Percentiles rank a stretch among this genome's conserved stretches.
Conservation (phyloP, 2,113 vertebrate species). For the Etheostoma cragini region DNA sequence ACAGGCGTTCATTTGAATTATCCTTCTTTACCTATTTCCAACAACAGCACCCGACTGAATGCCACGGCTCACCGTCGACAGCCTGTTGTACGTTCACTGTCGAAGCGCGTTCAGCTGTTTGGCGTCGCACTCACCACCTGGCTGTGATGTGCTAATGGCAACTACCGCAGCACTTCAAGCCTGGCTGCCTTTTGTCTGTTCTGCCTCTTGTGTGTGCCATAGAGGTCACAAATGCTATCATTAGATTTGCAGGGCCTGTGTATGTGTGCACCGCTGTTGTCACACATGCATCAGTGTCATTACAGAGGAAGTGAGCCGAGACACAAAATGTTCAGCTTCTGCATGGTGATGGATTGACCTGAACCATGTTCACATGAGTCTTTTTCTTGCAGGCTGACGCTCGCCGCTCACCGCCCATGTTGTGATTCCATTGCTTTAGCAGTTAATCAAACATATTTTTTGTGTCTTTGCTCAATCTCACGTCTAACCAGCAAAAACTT, state of each 20-base stretch:
- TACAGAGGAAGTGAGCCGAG: constrained; percentile 45
- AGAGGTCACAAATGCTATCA: constrained; percentile 57
- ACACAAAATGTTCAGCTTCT: constrained; percentile 1
- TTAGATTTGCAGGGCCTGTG: constrained; percentile 45
- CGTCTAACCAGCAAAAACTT: background rate
- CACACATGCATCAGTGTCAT: constrained; percentile 37
- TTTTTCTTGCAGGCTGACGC: background rate
- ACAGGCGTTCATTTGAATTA: background rate
- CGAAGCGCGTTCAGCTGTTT: constrained; percentile 17
- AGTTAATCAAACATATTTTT: background rate
- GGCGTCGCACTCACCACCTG: constrained; percentile 27
- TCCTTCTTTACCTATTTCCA: background rate
- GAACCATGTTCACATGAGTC: background rate
- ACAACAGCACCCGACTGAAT: background rate
- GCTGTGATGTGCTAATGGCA: constrained; percentile 39
- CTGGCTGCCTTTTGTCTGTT: constrained; percentile 51
- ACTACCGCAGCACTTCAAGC: constrained; percentile 51
- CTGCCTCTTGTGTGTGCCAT: constrained; percentile 21
- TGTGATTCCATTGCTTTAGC: background rate
- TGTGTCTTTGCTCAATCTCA: background rate
- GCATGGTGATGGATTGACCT: background rate
- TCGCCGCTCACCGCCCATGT: background rate
- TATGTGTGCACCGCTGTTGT: constrained; percentile 12
- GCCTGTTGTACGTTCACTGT: background rate
- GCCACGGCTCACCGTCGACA: background rate